These are phyloP conservation scores for Acleris cristana DNA, from an alignment of 2,888 invertebrate species.

Conservation along the genomic window DNA sequence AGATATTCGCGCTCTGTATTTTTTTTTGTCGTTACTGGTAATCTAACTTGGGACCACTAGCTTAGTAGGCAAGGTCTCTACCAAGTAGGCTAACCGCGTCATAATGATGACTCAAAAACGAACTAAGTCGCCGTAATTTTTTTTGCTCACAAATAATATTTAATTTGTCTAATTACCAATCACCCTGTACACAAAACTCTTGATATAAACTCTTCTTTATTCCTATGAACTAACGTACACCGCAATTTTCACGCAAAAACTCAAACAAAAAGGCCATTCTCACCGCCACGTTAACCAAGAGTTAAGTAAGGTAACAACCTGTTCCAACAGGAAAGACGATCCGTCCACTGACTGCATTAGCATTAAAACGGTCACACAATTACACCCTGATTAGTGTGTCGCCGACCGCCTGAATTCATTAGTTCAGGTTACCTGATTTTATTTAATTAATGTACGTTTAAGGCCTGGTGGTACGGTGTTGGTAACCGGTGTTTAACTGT, in stretches of 20 bases:
- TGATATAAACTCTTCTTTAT: too few species aligned
- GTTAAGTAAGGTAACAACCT: constrained; percentile 37
- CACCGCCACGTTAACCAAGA: constrained; percentile 47
- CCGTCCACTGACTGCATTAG: constrained; percentile 55
- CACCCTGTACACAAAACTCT: too few species aligned
- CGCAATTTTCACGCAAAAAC: constrained; percentile 7
- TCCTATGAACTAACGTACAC: background rate
- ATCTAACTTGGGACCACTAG: too few species aligned
- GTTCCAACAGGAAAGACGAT: constrained; percentile 51
- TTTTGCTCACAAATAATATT: too few species aligned
- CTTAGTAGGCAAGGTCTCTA: too few species aligned
- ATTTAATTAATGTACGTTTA: constrained; percentile 70
- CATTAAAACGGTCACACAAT: constrained; percentile 82
- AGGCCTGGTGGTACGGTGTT: constrained; percentile 19
- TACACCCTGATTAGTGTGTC: constrained; percentile 78
- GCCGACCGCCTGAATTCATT: constrained; percentile 79
- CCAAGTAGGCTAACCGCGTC: too few species aligned
- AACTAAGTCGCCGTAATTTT: too few species aligned
- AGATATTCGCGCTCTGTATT: too few species aligned
- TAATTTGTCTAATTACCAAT: too few species aligned
- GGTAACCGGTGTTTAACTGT: constrained; percentile 26
- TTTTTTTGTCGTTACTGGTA: too few species aligned
- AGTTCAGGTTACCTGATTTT: constrained; percentile 84
- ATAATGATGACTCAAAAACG: too few species aligned
- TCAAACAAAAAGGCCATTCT: constrained; percentile 44